A percentile compares a stretch with the other conserved stretches of the same genome.
These are phyloP conservation scores for Ceuthmochares aereus DNA, from an alignment of 2,113 vertebrate species.

Conservation along the genomic window DNA sequence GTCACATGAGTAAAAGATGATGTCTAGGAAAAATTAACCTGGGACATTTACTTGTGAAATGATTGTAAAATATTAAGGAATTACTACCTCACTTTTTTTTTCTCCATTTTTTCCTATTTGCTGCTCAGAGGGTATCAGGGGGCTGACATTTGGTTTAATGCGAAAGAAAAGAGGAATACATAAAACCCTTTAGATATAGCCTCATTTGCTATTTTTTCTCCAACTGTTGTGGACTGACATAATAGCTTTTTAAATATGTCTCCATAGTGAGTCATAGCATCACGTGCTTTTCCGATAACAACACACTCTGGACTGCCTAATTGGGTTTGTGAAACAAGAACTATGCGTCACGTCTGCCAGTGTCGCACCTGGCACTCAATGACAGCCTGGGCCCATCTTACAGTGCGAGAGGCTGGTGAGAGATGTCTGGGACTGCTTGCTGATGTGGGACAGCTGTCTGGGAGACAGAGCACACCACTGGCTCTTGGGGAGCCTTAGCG, in stretches of 20 bases:
- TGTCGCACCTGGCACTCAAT: rapidly evolving
- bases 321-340: neutral
- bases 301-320: neutral
- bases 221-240: neutral
- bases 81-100: neutral
- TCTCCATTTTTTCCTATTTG: neutral
- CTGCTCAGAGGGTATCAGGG: neutral
- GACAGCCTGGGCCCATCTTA: neutral
- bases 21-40: neutral
- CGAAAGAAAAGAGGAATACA: neutral
- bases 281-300: neutral
- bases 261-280: neutral
- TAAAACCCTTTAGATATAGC: neutral
- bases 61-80: neutral
- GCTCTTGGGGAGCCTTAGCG: rapidly evolving
- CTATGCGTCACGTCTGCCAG: neutral
- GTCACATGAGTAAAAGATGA: neutral
- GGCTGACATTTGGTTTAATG: neutral
- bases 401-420: neutral
- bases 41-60: neutral
- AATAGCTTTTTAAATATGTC: neutral
- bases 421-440: neutral
- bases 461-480: rapidly evolving
- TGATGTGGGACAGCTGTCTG: neutral
- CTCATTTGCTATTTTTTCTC: neutral